Conservation (phyloP, 64 coral and sea anemone species). For the Catalaphyllia jardinei region DNA sequence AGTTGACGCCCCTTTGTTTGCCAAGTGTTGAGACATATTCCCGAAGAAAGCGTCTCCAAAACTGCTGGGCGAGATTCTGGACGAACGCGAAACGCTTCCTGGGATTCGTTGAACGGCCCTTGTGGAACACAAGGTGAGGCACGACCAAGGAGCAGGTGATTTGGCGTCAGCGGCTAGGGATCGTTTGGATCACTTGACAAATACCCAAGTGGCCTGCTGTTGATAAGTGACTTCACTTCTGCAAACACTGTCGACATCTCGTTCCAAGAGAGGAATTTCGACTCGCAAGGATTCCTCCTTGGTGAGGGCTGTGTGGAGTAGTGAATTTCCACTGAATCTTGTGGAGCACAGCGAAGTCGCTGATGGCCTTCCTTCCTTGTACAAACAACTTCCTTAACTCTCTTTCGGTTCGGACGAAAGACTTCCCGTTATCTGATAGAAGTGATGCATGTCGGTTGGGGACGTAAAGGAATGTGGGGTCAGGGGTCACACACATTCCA, state of each 20-base stretch:
- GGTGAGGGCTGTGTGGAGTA: too few relatives aligned
- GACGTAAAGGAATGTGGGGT: too few relatives aligned
- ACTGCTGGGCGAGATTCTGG: neutral
- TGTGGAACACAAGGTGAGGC: neutral
- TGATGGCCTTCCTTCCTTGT: neutral
- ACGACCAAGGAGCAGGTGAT: conserved; percentile 17
- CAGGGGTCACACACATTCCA: too few relatives aligned
- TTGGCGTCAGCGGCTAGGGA: neutral
- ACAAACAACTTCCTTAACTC: conserved; percentile 17
- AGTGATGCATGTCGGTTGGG: too few relatives aligned
- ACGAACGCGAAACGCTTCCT: conserved; percentile 10
- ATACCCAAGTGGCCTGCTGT: conserved; percentile 2
- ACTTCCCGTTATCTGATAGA: neutral
- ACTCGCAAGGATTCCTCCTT: neutral
- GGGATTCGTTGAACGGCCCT: conserved; percentile 3
- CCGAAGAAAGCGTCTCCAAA: conserved; percentile 35
- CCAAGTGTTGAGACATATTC: conserved; percentile 1
- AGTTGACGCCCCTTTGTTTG: neutral
- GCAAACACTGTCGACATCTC: conserved; percentile 10
- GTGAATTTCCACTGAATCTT: too few relatives aligned
- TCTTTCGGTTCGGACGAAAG: conserved; percentile 37
- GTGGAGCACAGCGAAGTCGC: too few relatives aligned
- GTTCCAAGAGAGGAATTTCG: neutral
- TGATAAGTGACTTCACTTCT: neutral
- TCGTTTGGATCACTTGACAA: conserved; percentile 19